Percentiles rank a stretch among this genome's conserved stretches.
phyloP scores from a whole-genome alignment of 1,140 invertebrate species.

The Trichomalopsis sarcophagae region DNA sequence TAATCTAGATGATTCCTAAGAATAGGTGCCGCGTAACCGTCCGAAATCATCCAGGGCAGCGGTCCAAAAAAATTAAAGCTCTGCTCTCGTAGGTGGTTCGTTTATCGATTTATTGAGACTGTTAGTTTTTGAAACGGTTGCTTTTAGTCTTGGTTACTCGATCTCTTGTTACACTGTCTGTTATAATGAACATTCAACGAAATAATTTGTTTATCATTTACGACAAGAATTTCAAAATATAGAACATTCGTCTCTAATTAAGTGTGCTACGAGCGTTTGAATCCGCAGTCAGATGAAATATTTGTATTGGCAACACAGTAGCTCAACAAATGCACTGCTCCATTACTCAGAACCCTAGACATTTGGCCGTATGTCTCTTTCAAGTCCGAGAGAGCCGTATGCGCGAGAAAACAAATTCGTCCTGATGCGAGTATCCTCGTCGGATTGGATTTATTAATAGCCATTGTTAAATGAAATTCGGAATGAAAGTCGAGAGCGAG shows the following conservation, averaged over 20 bases:
- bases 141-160: neutral
- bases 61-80: constrained; percentile 67
- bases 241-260: too few species aligned
- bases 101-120: constrained; percentile 45
- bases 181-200: neutral
- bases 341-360: neutral
- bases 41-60: constrained; percentile 67
- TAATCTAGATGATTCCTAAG: constrained; percentile 71
- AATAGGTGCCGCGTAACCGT: constrained; percentile 68
- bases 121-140: neutral
- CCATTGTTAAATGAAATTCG: constrained; percentile 36
- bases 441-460: constrained; percentile 42
- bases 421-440: neutral
- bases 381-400: too few species aligned
- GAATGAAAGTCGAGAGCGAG: neutral
- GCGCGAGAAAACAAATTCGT: neutral
- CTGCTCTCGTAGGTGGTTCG: constrained; percentile 38
- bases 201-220: too few species aligned
- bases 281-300: neutral
- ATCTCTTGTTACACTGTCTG: neutral
- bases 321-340: too few species aligned
- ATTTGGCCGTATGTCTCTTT: neutral
- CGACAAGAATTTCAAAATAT: too few species aligned
- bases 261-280: neutral
- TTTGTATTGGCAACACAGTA: neutral